Percentiles rank a stretch among this genome's conserved stretches.
phyloP scores from a whole-genome alignment of 2,888 invertebrate genomes.

The Rhyacophila evoluta region DNA sequence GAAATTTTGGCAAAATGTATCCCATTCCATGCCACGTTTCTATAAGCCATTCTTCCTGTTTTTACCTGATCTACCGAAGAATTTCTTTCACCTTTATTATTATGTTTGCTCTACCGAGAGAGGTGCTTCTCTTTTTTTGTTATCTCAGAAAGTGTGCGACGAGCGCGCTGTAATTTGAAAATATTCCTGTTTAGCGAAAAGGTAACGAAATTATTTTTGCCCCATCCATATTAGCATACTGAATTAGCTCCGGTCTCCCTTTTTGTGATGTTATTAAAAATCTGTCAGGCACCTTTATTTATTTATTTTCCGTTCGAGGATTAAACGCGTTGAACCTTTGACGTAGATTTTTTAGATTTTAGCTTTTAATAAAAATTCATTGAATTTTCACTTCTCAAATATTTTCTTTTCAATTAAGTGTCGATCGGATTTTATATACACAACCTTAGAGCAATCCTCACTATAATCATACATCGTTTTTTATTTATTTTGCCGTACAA shows the following conservation, averaged over 20 bases:
- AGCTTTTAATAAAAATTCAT: background rate
- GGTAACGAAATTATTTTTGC: constrained; percentile 46
- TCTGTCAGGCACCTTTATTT: constrained; percentile 2
- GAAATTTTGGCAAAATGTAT: too few relatives aligned
- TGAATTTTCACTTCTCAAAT: background rate
- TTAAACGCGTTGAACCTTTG: background rate
- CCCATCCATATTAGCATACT: constrained; percentile 38
- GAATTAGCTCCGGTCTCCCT: constrained; percentile 30
- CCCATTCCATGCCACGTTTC: constrained; percentile 23
- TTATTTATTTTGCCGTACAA: too few relatives aligned
- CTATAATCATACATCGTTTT: too few relatives aligned
- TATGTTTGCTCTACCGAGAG: constrained; percentile 41
- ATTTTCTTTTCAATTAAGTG: background rate
- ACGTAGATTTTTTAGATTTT: background rate
- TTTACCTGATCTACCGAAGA: background rate
- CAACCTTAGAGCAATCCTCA: too few relatives aligned
- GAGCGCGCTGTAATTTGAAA: constrained; percentile 33
- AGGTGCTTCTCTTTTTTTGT: constrained; percentile 34
- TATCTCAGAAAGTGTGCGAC: constrained; percentile 26
- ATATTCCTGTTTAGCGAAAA: constrained; percentile 45
- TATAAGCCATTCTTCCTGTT: background rate
- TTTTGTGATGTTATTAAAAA: constrained; percentile 10
- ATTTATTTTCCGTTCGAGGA: background rate
- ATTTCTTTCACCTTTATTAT: constrained; percentile 20
- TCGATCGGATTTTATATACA: too few relatives aligned